Conservation (phyloP, 2,113 vertebrate species). For the Hippocampus zosterae region DNA sequence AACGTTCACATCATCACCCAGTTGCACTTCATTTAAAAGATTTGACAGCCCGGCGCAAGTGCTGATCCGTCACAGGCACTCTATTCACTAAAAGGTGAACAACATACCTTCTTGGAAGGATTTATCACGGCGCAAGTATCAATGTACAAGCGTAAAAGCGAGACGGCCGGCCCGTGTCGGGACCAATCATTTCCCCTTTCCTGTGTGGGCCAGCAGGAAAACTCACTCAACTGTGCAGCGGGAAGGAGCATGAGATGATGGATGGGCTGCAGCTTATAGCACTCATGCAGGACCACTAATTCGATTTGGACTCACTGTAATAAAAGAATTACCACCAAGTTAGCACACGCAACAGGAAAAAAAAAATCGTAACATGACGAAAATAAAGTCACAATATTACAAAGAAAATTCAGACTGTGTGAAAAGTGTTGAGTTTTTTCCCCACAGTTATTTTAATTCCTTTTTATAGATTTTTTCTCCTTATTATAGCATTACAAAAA, state of each 20-base stretch:
- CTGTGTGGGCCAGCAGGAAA: constrained; percentile 64
- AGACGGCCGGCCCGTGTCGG: constrained; percentile 55
- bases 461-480: too few species aligned
- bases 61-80: not conserved
- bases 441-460: too few species aligned
- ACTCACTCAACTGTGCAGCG: constrained; percentile 64
- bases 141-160: constrained; percentile 31
- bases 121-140: constrained; percentile 1
- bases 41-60: constrained; percentile 11
- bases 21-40: constrained; percentile 13
- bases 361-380: not conserved
- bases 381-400: not conserved
- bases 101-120: not conserved
- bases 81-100: constrained; percentile 11
- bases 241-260: constrained; percentile 31
- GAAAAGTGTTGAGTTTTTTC: too few species aligned
- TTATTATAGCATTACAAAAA: too few species aligned
- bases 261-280: constrained; percentile 27
- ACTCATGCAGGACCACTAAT: constrained; percentile 25
- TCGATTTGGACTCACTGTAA: not conserved
- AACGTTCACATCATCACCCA: not conserved
- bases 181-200: constrained; percentile 61
- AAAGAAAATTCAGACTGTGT: not conserved
- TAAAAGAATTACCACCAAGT: not conserved
- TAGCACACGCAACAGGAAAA: not conserved